Conservation (phyloP, 92 coral and sea anemone genomes). For the Anthopleura xanthogrammica region DNA sequence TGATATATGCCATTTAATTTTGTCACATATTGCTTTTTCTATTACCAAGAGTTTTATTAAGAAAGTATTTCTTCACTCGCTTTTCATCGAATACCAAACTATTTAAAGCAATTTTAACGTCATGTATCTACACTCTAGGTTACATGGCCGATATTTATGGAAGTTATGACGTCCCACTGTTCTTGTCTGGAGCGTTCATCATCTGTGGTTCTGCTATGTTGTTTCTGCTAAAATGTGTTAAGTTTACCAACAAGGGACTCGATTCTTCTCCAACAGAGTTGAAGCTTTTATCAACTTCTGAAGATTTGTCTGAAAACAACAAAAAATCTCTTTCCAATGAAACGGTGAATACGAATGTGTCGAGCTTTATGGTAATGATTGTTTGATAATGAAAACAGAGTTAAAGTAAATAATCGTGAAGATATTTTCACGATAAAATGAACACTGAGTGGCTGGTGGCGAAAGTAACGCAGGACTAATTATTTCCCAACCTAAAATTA, state of each 20-base stretch:
- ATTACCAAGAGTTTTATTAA: too few relatives aligned
- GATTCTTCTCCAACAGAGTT: constrained; percentile 15
- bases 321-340: constrained; percentile 13
- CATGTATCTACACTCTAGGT: not conserved
- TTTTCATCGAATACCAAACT: too few relatives aligned
- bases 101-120: too few relatives aligned
- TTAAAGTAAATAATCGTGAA: too few relatives aligned
- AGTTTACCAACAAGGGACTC: not conserved
- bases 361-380: constrained; percentile 29
- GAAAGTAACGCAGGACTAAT: too few relatives aligned
- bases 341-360: constrained; percentile 23
- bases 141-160: not conserved
- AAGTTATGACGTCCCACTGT: constrained; percentile 11
- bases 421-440: not conserved
- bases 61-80: too few relatives aligned
- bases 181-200: constrained; percentile 35
- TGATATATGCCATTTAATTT: too few relatives aligned
- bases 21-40: too few relatives aligned
- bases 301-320: not conserved
- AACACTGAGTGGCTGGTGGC: not conserved
- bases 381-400: constrained; percentile 6
- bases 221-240: constrained; percentile 27
- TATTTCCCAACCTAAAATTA: too few relatives aligned
- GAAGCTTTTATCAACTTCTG: constrained; percentile 19
- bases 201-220: constrained; percentile 28